Base-by-base conservation (phyloP, 2,888 invertebrate species). In the Drosophila phalerata region DNA sequence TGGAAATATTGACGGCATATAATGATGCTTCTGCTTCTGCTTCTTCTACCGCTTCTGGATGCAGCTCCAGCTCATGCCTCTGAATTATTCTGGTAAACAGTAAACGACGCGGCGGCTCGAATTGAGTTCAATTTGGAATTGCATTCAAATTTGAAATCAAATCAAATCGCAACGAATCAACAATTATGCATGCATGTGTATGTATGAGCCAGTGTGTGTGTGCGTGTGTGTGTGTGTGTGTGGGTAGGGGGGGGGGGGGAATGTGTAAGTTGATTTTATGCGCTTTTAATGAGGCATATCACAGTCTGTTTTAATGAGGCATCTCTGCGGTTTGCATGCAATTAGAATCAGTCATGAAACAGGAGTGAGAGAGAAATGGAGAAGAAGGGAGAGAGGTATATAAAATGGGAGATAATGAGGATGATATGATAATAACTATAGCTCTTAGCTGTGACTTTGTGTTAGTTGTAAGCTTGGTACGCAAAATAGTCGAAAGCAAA, bases 1-100 rank as follows among this genome's bases (percentile, higher is more conserved):
- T 81, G 88, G 79, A 82, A 86, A 81, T 87, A 85, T 87, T 87
- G 85, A 79, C 73, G 77, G 85, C 74, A 68, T 72, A 69, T 74
- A 85, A 77, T 83, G 76, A 85, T 80, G 74, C 51, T 62, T 51
- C 45, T 37, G 34, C 25, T 11, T 13, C 53, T 38, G 1, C 38
- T n/a, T 25, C 53, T 13, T 22, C 52, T 52, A 13, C 3, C 15
- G 4, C 19, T n/a, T 10, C 22, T 30, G 49, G 53, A 17, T 49
- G 17, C 47, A 28, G 28, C 53, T 28, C 10, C 17, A 5, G 37
- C 34, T 34, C 25, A 10, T 15, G 5, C 5, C 28, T 34, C 61
- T 6, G 60, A 81, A 81, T 67, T 60, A 69, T 53, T 66, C 66
- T 65, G 60, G 73, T 73, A 81, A 77, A 75, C 79, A 79, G 61